phyloP scores from a whole-genome alignment of 2,113 vertebrate species.

The Dicaeum eximium region DNA sequence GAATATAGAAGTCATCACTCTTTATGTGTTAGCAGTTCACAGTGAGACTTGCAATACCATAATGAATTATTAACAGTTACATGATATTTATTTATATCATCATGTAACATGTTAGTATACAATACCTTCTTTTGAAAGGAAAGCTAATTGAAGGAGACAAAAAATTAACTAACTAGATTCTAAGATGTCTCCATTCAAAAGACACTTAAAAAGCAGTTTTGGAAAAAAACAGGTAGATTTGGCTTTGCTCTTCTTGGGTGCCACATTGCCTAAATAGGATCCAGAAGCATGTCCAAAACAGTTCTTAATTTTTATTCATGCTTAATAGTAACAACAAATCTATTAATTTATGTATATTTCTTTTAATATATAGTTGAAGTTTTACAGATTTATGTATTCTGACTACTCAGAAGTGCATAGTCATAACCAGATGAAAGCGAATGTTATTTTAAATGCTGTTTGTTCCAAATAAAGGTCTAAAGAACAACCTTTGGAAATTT shows the following conservation, averaged over 20 bases:
- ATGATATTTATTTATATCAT: background rate
- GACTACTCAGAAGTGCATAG: background rate
- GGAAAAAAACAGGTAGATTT: background rate
- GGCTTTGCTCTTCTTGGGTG: accelerated
- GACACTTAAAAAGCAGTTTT: background rate
- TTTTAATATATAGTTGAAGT: background rate
- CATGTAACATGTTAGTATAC: background rate
- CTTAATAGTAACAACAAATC: background rate
- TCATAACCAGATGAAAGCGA: background rate
- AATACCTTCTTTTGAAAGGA: background rate
- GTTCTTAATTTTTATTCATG: background rate
- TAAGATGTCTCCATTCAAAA: background rate
- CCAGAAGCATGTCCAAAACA: background rate
- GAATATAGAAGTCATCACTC: background rate
- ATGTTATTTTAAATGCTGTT: background rate
- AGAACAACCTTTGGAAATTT: background rate
- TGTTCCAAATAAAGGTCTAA: background rate
- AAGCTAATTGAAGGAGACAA: background rate
- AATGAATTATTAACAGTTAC: background rate
- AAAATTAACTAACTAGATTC: background rate
- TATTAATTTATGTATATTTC: background rate
- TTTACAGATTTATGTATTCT: background rate
- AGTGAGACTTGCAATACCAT: background rate
- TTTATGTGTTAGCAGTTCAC: background rate
- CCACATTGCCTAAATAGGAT: background rate